These are phyloP conservation scores for Ellobium chinense DNA, from an alignment of 2,888 invertebrate species.

Conservation along the genomic window DNA sequence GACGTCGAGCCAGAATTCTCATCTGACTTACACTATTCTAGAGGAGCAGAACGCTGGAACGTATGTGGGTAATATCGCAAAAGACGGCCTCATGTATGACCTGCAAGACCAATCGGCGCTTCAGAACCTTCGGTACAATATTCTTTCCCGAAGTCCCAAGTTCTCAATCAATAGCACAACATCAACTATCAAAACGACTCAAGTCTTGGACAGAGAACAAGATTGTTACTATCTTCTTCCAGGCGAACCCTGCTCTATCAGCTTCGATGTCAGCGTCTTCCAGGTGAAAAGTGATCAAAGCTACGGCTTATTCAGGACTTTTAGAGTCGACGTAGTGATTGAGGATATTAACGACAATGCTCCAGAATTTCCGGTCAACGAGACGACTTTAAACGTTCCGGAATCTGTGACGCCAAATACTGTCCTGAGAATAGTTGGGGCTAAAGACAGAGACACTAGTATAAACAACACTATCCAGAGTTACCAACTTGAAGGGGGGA, in stretches of 20 bases:
- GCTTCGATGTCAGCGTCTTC: conserved; percentile 65
- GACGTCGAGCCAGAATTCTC: conserved; percentile 26
- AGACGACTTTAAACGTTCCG: conserved; percentile 58
- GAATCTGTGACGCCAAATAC: conserved; percentile 60
- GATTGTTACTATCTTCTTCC: conserved; percentile 56
- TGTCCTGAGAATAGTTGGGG: conserved; percentile 60
- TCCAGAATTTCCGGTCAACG: conserved; percentile 58
- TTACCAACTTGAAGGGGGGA: conserved; percentile 55
- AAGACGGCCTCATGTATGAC: conserved; percentile 63
- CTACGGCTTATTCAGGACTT: conserved; percentile 62
- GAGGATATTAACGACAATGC: conserved; percentile 68
- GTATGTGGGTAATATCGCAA: conserved; percentile 64
- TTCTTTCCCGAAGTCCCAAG: conserved; percentile 61
- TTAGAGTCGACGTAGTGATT: conserved; percentile 59
- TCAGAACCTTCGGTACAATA: conserved; percentile 64
- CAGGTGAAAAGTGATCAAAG: conserved; percentile 52
- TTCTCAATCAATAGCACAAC: conserved; percentile 62
- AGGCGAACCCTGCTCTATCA: conserved; percentile 54
- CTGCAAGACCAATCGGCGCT: conserved; percentile 62
- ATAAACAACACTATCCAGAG: conserved; percentile 58
- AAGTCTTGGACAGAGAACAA: conserved; percentile 63
- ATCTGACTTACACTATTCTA: conserved; percentile 44
- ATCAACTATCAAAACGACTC: conserved; percentile 59
- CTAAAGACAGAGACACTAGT: conserved; percentile 64
- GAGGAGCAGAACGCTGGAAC: conserved; percentile 49